Base-by-base conservation (phyloP, 2,113 vertebrate species). In the Isichthys henryi region DNA sequence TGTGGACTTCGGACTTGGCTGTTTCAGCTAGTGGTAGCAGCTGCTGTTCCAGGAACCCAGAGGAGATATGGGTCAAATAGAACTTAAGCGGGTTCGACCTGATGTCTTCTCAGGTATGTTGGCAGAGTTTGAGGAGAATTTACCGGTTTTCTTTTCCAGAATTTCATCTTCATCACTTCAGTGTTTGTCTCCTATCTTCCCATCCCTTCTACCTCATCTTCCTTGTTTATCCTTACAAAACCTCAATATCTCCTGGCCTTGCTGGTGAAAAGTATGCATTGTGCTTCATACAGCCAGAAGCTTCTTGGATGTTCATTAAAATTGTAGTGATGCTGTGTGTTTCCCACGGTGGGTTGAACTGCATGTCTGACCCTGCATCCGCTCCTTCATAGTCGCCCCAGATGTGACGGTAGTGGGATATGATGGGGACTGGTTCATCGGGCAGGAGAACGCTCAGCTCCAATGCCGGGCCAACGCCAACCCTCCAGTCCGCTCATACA, bases 391-490 rank as follows among this genome's bases (percentile, higher is more conserved):
- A 99, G 98, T 97, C 96, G 97, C 97, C 85, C 98, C 98, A 88
- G 98, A 99, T 92, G 97, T 99, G 93, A 96, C 96, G 23, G 95
- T 99, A 88, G 96, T 97, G 92, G 98, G 98, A 5, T 99, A 98
- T 92, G 98, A 99, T 95, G 97, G 97, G 74, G 97, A 99, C 94
- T 99, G 98, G 98, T 97, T 97, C 91, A 95, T 97, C 66, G 98
- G 98, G 91, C 96, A 97, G 92, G 97, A 95, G 92, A 96, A 98
- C 3, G 97, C 99, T 92, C 97, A 97, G 93, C 97, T 99, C 91
- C 97, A 94, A 6, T 99, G 98, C 95, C 97, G 97, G 94, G 98
- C 97, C 91, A 98, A 98, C 90, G 97, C 98, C 92, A 99, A 99
- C 95, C 98, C 98, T 23, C 95, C 97, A 23, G 94, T 94, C 95